Percentiles rank a stretch among this genome's conserved stretches.
These are phyloP conservation scores for Temnothorax nylanderi DNA, from an alignment of 1,140 invertebrate genomes.

Conservation along the genomic window DNA sequence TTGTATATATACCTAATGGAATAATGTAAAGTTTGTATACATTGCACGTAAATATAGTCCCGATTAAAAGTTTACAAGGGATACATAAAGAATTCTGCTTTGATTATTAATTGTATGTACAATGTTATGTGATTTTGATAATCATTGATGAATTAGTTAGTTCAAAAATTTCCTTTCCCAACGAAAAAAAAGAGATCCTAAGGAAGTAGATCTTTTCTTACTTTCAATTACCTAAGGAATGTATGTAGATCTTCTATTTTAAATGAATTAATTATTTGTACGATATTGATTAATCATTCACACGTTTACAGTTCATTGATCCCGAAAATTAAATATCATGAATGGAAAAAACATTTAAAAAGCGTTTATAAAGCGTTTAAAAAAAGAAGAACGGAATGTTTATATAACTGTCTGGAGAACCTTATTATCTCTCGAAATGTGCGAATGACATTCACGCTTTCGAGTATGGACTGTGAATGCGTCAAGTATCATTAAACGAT, in stretches of 20 bases:
- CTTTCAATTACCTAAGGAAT: not conserved
- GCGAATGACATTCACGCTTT: not conserved
- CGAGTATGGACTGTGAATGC: not conserved
- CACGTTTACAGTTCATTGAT: not conserved
- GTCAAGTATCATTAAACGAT: slow-evolving; percentile 15
- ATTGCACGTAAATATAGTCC: not conserved
- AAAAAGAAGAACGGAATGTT: not conserved
- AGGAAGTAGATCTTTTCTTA: not conserved
- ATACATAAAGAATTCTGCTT: not conserved
- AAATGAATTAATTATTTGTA: not conserved
- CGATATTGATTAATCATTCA: not conserved
- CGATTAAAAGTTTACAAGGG: not conserved
- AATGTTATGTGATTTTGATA: not conserved
- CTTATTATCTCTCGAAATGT: not conserved
- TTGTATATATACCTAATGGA: slow-evolving; percentile 32
- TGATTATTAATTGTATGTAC: not conserved
- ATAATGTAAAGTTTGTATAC: not conserved
- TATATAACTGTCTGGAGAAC: not conserved
- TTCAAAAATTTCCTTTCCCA: not conserved
- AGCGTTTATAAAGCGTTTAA: not conserved
- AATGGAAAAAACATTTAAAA: not conserved
- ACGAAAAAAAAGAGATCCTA: not conserved
- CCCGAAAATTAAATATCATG: not conserved
- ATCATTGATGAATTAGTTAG: not conserved
- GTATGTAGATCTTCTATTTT: not conserved